phyloP scores from a whole-genome alignment of 2,888 invertebrate species.

The Halocaridina rubra region DNA sequence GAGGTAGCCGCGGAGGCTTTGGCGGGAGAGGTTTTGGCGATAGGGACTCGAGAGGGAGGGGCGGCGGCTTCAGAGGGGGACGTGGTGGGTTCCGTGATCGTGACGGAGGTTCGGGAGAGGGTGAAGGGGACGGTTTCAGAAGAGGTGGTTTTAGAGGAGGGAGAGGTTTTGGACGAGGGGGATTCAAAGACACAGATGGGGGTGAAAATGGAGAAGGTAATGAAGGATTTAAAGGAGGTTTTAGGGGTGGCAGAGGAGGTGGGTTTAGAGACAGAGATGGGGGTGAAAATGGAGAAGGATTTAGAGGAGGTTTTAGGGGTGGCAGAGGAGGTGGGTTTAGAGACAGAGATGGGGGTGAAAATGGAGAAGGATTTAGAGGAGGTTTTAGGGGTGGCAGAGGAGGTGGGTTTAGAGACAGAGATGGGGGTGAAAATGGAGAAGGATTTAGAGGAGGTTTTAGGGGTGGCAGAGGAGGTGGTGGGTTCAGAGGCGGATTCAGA shows the following conservation, averaged over 20 bases:
- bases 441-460: neutral
- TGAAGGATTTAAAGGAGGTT: neutral
- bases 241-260: neutral
- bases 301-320: constrained; percentile 12
- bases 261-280: neutral
- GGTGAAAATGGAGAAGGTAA: neutral
- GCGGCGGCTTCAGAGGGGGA: neutral
- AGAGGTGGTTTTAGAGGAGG: constrained; percentile 3
- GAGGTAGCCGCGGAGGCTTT: neutral
- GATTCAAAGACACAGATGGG: neutral
- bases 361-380: neutral
- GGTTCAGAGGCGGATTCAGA: constrained; percentile 10
- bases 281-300: neutral
- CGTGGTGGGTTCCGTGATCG: neutral
- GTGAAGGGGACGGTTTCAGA: neutral
- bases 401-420: neutral
- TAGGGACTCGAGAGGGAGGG: neutral
- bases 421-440: neutral
- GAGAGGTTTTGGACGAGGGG: neutral
- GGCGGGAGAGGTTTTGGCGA: neutral
- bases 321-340: neutral
- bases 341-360: neutral
- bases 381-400: neutral
- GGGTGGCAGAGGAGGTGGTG: neutral
- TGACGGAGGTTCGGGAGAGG: neutral